Base-by-base conservation (phyloP, 2,797 vertebrate species). In the Cryptoblepharus egeriae region DNA sequence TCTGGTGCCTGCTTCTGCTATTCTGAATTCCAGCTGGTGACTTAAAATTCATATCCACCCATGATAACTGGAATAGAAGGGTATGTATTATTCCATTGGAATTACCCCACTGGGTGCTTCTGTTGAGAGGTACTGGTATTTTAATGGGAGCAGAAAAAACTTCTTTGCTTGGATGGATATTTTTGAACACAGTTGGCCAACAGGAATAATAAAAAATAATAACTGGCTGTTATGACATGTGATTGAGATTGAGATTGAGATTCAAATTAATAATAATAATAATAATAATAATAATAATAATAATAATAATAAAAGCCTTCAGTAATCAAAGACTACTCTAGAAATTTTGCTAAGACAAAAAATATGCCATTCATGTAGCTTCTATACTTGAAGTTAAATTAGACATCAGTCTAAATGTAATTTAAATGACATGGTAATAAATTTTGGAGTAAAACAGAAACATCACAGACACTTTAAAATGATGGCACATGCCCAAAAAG, bases 11-110 rank as follows among this genome's bases (percentile, higher is more conserved):
- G 85, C 88, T 88, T 94, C 83, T 93, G 87, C 85, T 77, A 93
- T 90, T 90, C 89, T 92, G 15, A 90, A 93, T 92, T 92, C 92
- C 91, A 93, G 77, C 85, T 72, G 16, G 86, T 89, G 64, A 90
- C 94, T 94, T 74, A 86, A 90, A 90, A 92, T 91, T 93, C 85
- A 72, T 92, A 90, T 92, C 89, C 87, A 89, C 83, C 91, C 92
- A 84, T 81, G 88, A 91, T 90, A 93, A 93, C 92, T 87, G 84
- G 90, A 94, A 94, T 92, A 89, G 45, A 89, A 83, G 81, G 70
- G 35, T 93, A 73, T 93, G 73, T 95, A 85, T 91, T 94, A 92
- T 90, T 93, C 85, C 90, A 52, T 64, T 85, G 82, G 80, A 93
- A 93, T 93, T 81, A 81, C 70, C 88, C 81, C 76, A 58, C 58